These are phyloP conservation scores for Ginglymostoma cirratum DNA, from an alignment of 2,113 vertebrate species.

Conservation along the genomic window DNA sequence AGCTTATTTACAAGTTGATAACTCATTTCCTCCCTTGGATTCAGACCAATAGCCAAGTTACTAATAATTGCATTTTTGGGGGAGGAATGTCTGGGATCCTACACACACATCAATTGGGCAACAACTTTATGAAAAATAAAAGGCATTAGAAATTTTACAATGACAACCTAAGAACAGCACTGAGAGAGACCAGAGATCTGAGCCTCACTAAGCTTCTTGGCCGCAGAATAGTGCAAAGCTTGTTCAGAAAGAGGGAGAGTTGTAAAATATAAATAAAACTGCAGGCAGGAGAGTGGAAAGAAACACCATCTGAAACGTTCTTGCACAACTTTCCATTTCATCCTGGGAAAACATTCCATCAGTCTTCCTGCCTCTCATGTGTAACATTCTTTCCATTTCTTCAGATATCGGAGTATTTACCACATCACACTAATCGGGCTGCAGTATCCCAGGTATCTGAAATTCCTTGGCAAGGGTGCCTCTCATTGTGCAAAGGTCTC, in stretches of 20 bases:
- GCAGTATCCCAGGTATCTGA: slow-evolving; percentile 31
- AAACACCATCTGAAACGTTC: not conserved
- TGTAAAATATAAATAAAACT: not conserved
- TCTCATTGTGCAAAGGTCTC: not conserved
- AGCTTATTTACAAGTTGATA: slow-evolving; percentile 9
- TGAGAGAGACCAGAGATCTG: not conserved
- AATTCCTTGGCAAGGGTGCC: not conserved
- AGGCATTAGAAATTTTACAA: not conserved
- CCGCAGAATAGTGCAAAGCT: too few relatives aligned
- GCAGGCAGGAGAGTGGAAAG: slow-evolving; percentile 3
- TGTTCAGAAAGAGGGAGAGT: not conserved
- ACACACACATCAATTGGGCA: not conserved
- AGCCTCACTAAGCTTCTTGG: not conserved
- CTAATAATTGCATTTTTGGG: not conserved
- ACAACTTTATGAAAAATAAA: not conserved
- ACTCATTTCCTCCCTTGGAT: not conserved
- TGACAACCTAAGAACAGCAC: not conserved
- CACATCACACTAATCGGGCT: too few relatives aligned
- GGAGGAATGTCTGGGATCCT: not conserved
- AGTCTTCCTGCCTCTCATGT: slow-evolving; percentile 16
- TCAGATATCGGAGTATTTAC: slow-evolving; percentile 6
- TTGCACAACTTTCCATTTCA: slow-evolving; percentile 25
- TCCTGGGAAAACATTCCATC: slow-evolving; percentile 16
- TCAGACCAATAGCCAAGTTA: not conserved
- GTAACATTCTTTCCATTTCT: slow-evolving; percentile 27